phyloP scores from a whole-genome alignment of 2,888 invertebrate species.

The Sminthurides aquaticus region DNA sequence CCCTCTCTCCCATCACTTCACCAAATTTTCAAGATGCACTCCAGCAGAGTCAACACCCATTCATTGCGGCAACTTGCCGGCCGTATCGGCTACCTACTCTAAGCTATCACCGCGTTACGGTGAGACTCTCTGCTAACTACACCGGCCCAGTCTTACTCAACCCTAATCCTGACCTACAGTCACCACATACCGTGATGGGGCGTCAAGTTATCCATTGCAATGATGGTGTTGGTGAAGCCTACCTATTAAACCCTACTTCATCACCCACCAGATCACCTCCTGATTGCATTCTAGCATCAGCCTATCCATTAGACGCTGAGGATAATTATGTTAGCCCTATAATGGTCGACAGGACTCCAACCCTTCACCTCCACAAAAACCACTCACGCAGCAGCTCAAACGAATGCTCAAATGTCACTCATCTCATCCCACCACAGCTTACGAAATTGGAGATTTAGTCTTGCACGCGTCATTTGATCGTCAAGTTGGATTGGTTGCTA shows the following conservation, averaged over 20 bases:
- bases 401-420: background rate
- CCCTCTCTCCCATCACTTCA: background rate
- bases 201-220: background rate
- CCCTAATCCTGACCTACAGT: background rate
- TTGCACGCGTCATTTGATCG: background rate
- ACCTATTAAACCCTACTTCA: background rate
- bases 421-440: background rate
- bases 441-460: background rate
- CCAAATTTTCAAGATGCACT: background rate
- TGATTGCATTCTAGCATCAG: background rate
- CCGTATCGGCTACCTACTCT: background rate
- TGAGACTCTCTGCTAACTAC: background rate
- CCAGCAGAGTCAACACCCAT: background rate
- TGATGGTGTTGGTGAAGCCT: background rate
- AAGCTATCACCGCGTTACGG: background rate
- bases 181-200: background rate
- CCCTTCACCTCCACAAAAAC: conserved; percentile 9
- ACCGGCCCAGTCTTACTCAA: background rate
- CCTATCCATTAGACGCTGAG: background rate
- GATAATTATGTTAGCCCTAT: background rate
- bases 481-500: background rate
- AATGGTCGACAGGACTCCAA: conserved; percentile 17
- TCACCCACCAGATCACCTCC: background rate
- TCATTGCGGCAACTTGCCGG: background rate
- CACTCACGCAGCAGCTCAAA: background rate